These are phyloP conservation scores for Drosophila neocordata DNA, from an alignment of 1,140 invertebrate species.

Conservation along the genomic window DNA sequence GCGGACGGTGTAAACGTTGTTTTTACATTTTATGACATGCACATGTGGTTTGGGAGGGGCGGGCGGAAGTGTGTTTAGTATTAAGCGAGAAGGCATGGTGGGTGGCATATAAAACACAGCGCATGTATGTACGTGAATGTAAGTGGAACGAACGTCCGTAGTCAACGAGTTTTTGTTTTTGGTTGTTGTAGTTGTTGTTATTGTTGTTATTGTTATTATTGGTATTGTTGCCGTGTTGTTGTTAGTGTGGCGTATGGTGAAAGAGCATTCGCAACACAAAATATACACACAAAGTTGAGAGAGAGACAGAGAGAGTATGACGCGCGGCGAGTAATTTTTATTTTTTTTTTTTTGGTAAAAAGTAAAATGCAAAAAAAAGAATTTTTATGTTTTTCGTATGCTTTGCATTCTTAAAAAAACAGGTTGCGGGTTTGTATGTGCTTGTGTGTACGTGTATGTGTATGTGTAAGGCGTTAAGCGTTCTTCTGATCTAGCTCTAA, in stretches of 20 bases:
- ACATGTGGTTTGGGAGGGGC: constrained; percentile 1
- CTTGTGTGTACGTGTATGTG: constrained; percentile 26
- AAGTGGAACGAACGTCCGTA: constrained; percentile 30
- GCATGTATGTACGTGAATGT: constrained; percentile 1
- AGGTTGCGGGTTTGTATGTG: constrained; percentile 33
- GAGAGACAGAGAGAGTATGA: constrained; percentile 12
- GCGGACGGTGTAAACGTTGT: neutral
- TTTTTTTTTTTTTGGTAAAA: constrained; percentile 50
- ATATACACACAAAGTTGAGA: constrained; percentile 37
- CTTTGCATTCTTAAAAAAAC: constrained; percentile 37
- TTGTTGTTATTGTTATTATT: constrained; percentile 11
- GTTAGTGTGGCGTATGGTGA: constrained; percentile 54
- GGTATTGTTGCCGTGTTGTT: constrained; percentile 10
- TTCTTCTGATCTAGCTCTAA: constrained; percentile 28
- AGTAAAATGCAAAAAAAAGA: constrained; percentile 81
- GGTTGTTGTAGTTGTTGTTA: constrained; percentile 21
- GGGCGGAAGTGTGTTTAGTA: constrained; percentile 6
- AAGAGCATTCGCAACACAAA: constrained; percentile 71
- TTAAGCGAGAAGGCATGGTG: constrained; percentile 1
- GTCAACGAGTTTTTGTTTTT: constrained; percentile 39
- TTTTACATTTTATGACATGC: constrained; percentile 2
- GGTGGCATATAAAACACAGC: neutral
- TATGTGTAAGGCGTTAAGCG: constrained; percentile 22
- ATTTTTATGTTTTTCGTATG: constrained; percentile 67
- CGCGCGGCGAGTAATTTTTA: constrained; percentile 49